Conservation (phyloP, 2,797 vertebrate genomes). For the Tarsius wallacei region DNA sequence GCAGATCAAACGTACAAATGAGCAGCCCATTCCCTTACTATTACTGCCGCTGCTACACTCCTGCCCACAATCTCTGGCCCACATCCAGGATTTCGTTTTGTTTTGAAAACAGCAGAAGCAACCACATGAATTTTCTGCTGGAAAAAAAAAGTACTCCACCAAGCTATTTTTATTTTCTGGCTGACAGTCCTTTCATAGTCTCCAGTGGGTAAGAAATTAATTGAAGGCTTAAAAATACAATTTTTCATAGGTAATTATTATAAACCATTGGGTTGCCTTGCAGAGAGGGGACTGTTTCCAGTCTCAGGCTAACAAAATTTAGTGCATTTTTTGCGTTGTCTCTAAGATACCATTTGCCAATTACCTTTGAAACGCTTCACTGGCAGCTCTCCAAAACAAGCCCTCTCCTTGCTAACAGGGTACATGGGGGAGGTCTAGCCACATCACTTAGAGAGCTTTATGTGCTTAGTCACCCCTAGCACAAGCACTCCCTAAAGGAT, state of each 20-base stretch:
- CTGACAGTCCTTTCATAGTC: conserved; percentile 54
- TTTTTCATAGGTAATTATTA: conserved; percentile 67
- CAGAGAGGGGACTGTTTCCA: neutral
- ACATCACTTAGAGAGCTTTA: conserved; percentile 47
- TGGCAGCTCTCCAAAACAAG: conserved; percentile 57
- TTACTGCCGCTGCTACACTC: neutral
- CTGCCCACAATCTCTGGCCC: conserved; percentile 38
- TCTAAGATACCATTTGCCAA: conserved; percentile 73
- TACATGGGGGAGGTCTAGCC: neutral
- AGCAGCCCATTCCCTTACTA: neutral
- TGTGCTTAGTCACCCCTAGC: neutral
- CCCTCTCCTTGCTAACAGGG: conserved; percentile 45
- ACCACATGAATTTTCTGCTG: conserved; percentile 57
- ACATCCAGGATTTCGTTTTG: conserved; percentile 39
- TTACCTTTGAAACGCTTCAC: conserved; percentile 71
- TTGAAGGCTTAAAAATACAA: conserved; percentile 50
- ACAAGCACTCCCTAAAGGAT: conserved; percentile 12
- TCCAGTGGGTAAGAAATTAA: conserved; percentile 68
- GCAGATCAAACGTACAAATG: conserved; percentile 8
- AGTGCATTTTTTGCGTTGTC: conserved; percentile 8
- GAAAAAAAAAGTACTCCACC: neutral
- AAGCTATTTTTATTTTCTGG: conserved; percentile 68
- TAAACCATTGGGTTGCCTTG: conserved; percentile 14
- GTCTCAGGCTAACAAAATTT: conserved; percentile 31
- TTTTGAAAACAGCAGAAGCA: conserved; percentile 70